These are phyloP conservation scores for Crematogaster levior DNA, from an alignment of 2,888 invertebrate genomes.

Conservation along the genomic window DNA sequence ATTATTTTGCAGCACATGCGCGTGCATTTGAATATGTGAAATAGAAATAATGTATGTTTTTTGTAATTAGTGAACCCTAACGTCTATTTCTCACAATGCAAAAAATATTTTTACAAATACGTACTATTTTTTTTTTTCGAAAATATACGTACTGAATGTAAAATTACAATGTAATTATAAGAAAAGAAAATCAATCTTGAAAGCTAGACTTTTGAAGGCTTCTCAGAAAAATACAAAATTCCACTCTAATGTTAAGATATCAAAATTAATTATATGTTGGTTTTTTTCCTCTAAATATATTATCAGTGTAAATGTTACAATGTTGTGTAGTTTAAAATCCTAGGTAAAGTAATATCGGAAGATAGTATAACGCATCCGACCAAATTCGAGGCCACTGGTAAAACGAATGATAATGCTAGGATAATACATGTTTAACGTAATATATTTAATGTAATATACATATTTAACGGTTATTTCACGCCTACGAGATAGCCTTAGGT, in stretches of 20 bases:
- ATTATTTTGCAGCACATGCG: neutral
- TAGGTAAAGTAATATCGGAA: neutral
- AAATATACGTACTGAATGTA: neutral
- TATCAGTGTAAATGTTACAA: neutral
- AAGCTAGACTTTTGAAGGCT: neutral
- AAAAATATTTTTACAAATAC: neutral
- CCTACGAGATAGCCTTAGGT: conserved; percentile 60
- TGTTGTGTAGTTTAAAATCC: neutral
- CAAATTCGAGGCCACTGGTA: neutral
- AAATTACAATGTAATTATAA: neutral
- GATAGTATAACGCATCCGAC: neutral
- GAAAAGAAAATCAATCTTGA: neutral
- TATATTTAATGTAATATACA: no score
- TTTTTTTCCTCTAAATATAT: neutral
- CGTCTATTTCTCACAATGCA: neutral
- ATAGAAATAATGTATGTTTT: neutral
- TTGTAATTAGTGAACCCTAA: neutral
- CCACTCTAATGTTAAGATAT: neutral
- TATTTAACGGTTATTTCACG: conserved; percentile 36
- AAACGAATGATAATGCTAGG: neutral
- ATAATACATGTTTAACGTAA: conserved; percentile 4
- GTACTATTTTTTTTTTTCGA: neutral
- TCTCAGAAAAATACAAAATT: neutral
- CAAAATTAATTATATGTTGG: neutral
- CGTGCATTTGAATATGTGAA: neutral